Evolutionary conservation across 2,888 invertebrate genomes (phyloP).

Genomic region (Empis stercorea): DNA sequence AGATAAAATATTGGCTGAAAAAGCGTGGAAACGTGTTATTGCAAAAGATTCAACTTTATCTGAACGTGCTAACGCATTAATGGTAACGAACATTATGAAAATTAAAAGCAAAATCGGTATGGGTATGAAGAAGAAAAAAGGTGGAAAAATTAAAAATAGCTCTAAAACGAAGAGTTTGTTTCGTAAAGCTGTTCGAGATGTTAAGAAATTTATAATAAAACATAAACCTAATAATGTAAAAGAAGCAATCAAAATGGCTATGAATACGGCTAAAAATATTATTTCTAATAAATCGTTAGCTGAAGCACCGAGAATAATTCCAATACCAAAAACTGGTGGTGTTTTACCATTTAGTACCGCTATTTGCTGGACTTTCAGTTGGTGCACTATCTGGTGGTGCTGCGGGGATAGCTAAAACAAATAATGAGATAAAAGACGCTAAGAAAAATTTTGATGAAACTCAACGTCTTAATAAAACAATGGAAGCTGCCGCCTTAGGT

Average conservation of each 20-base stretch:
- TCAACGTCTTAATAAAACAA: constrained; percentile 21
- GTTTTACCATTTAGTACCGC: constrained; percentile 11
- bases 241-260: too few species aligned
- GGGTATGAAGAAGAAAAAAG: constrained; percentile 9
- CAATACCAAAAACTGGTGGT: constrained; percentile 24
- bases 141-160: too few species aligned
- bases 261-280: too few species aligned
- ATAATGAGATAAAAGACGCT: constrained; percentile 17
- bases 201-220: too few species aligned
- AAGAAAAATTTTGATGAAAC: constrained; percentile 20
- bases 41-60: constrained; percentile 4
- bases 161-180: too few species aligned
- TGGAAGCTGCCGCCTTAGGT: constrained; percentile 23
- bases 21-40: too few species aligned
- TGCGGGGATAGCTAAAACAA: constrained; percentile 24
- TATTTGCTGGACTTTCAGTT: constrained; percentile 25
- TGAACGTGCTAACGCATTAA: constrained; percentile 7
- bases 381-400: constrained; percentile 26
- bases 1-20: too few species aligned
- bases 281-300: too few species aligned
- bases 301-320: constrained; percentile 18
- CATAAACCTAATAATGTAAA: too few species aligned
- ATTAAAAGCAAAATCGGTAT: constrained; percentile 21
- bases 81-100: constrained; percentile 23
- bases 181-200: too few species aligned